phyloP scores from a whole-genome alignment of 2,113 vertebrate species.

The Jaculus jaculus region DNA sequence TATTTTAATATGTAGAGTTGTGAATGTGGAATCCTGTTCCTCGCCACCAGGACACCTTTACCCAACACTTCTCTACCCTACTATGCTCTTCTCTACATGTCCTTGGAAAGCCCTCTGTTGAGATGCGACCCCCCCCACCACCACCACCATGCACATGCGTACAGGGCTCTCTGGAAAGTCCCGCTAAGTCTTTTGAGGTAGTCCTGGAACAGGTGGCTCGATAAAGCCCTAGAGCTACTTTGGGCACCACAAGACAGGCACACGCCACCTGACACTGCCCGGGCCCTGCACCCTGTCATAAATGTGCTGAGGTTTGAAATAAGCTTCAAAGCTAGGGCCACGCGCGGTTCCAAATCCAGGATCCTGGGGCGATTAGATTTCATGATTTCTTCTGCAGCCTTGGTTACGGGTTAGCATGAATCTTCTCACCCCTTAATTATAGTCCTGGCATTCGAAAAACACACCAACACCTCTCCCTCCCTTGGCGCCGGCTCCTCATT shows the following conservation, averaged over 20 bases:
- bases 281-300: background rate
- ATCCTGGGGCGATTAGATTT: slow-evolving; percentile 48
- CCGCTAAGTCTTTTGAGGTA: slow-evolving; percentile 46
- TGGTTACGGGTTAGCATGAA: slow-evolving; percentile 50
- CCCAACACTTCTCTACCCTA: rapidly evolving
- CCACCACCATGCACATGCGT: background rate
- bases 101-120: slow-evolving; percentile 41
- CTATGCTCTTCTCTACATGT: background rate
- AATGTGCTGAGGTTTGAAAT: slow-evolving; percentile 38
- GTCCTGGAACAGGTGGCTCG: slow-evolving; percentile 24
- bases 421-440: slow-evolving; percentile 71
- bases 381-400: slow-evolving; percentile 64
- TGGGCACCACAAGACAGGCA: background rate
- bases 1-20: rapidly evolving
- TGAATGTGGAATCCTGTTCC: rapidly evolving
- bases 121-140: background rate
- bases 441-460: slow-evolving; percentile 66
- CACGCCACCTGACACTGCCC: slow-evolving; percentile 27
- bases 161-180: background rate
- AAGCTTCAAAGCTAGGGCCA: slow-evolving; percentile 53
- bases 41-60: rapidly evolving
- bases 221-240: slow-evolving; percentile 1
- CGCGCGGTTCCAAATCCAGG: background rate
- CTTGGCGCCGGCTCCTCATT: slow-evolving; percentile 4
- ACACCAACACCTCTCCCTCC: slow-evolving; percentile 53